Conservation (phyloP, 2,888 invertebrate species). For the Pachliopta kotzebuea region DNA sequence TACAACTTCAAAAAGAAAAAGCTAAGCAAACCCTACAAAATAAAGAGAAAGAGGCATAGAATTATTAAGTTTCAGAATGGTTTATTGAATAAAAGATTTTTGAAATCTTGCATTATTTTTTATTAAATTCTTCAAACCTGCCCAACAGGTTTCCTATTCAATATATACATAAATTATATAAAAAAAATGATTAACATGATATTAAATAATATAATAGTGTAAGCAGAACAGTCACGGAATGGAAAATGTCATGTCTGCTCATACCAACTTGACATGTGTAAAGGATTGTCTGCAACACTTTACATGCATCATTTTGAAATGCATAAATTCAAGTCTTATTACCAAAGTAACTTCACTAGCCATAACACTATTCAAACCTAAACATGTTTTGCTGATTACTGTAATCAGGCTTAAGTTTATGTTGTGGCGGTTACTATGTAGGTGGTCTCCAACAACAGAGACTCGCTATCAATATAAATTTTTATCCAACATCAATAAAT, state of each 20-base stretch:
- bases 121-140: not conserved
- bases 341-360: no score
- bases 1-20: slow-evolving; percentile 60
- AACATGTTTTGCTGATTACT: no score
- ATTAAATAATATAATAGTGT: not conserved
- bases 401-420: no score
- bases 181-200: not conserved
- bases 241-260: no score
- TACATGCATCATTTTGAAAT: no score
- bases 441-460: no score
- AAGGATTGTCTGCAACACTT: no score
- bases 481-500: not conserved
- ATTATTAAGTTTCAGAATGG: slow-evolving; percentile 44
- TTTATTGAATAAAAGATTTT: slow-evolving; percentile 50
- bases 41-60: slow-evolving; percentile 63
- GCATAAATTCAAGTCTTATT: no score
- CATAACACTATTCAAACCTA: no score
- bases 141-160: not conserved
- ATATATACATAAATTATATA: slow-evolving; percentile 23
- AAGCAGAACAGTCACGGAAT: no score
- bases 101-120: slow-evolving; percentile 20
- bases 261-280: no score
- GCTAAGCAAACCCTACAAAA: slow-evolving; percentile 54
- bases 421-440: no score
- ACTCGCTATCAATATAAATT: not conserved